These are phyloP conservation scores for Polypterus senegalus DNA, from an alignment of 2,113 vertebrate genomes.

Conservation along the genomic window DNA sequence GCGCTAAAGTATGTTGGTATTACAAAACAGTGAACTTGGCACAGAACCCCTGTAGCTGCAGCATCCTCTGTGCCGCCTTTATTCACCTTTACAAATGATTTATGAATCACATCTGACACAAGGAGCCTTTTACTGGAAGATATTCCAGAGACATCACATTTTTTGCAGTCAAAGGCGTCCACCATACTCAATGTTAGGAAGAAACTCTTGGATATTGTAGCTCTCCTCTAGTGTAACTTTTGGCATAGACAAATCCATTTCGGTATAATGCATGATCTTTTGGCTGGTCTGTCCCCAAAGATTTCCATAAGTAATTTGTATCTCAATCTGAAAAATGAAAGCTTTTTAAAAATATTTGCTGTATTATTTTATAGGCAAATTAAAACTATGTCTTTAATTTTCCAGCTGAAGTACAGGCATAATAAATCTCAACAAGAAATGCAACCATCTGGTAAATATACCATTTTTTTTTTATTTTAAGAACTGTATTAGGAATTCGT, in stretches of 20 bases:
- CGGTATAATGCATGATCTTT: not conserved
- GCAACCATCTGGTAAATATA: too few species aligned
- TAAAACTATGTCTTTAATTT: too few species aligned
- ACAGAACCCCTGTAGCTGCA: not conserved
- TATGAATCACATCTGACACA: conserved; percentile 9
- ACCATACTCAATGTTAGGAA: conserved; percentile 6
- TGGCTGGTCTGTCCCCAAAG: conserved; percentile 1
- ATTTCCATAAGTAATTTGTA: not conserved
- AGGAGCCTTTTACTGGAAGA: not conserved
- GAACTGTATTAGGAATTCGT: too few species aligned
- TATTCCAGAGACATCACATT: conserved; percentile 9
- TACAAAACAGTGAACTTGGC: fast-evolving
- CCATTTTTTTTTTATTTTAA: too few species aligned
- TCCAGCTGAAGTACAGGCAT: too few species aligned
- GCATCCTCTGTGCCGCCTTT: conserved; percentile 15
- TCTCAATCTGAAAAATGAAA: not conserved
- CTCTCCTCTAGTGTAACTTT: conserved; percentile 10
- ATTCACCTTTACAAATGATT: conserved; percentile 15
- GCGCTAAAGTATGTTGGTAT: not conserved
- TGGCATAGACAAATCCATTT: conserved; percentile 4
- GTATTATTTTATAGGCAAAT: too few species aligned
- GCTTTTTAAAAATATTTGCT: too few species aligned
- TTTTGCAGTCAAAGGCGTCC: conserved; percentile 1
- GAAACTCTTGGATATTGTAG: conserved; percentile 2
- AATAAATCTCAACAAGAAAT: too few species aligned